phyloP scores from a whole-genome alignment of 2,797 vertebrate species.

The Gymnopithys bicolor region DNA sequence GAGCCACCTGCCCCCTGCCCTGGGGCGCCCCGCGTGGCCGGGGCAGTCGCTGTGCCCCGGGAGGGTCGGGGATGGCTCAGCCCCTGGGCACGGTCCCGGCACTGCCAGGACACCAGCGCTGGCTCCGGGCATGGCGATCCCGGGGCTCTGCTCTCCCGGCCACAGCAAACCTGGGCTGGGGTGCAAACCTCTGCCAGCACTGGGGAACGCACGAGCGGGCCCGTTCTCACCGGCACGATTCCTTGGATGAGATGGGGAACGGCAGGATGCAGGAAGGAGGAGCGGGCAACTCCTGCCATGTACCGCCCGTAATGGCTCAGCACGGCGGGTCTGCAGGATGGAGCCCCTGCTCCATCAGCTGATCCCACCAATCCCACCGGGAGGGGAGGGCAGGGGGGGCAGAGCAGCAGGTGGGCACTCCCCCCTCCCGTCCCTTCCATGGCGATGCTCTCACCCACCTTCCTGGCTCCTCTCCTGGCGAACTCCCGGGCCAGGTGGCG shows the following conservation, averaged over 20 bases:
- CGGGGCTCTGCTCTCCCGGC: not conserved
- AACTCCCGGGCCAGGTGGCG: constrained; percentile 94
- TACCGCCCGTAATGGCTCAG: rapidly evolving
- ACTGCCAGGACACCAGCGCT: not conserved
- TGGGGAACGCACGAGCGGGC: not conserved
- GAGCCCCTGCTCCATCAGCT: not conserved
- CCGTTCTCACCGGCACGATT: not conserved
- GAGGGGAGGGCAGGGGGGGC: not conserved
- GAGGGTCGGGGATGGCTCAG: not conserved
- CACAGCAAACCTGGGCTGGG: not conserved
- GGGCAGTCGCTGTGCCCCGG: not conserved
- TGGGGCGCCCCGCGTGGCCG: not conserved
- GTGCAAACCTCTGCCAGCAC: not conserved
- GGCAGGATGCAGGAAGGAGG: not conserved
- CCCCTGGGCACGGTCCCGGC: rapidly evolving
- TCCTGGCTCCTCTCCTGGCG: constrained; percentile 87
- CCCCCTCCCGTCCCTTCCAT: not conserved
- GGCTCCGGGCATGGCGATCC: not conserved
- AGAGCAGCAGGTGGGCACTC: constrained; percentile 59
- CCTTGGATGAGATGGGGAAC: not conserved
- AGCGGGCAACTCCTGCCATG: not conserved
- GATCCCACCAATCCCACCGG: not conserved
- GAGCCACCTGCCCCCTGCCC: not conserved
- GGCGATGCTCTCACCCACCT: constrained; percentile 89
- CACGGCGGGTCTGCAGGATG: not conserved